Evolutionary conservation across 2,797 vertebrate species (phyloP).

Genomic region (Lepilemur ruficaudatus): DNA sequence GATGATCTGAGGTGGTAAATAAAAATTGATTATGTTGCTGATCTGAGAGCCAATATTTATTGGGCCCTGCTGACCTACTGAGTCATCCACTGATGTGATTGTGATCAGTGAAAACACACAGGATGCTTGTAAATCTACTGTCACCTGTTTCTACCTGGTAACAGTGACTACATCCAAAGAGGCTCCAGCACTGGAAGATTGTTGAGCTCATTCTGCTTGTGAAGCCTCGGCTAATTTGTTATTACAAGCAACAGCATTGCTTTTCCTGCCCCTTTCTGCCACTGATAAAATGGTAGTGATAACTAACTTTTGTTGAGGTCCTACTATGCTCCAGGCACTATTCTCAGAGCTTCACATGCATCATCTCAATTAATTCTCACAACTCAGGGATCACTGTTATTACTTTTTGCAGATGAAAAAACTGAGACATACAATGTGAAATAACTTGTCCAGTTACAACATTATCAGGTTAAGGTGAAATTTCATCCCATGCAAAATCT

Average conservation of each 20-base stretch:
- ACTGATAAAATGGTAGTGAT: not conserved
- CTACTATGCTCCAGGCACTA: not conserved
- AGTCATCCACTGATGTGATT: not conserved
- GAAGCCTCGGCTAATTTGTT: not conserved
- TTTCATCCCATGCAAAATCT: not conserved
- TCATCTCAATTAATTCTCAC: not conserved
- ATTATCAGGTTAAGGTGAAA: not conserved
- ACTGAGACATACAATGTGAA: not conserved
- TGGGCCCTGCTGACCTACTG: not conserved
- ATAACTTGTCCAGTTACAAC: not conserved
- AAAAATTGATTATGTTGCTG: not conserved
- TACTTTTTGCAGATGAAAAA: not conserved
- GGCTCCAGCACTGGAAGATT: not conserved
- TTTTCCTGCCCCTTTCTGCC: not conserved
- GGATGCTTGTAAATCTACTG: not conserved
- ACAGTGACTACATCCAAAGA: not conserved
- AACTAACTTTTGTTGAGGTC: not conserved
- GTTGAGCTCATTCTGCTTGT: not conserved
- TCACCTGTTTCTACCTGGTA: not conserved
- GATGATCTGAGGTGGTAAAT: not conserved
- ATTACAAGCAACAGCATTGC: not conserved
- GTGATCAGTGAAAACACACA: not conserved
- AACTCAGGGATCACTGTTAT: not conserved
- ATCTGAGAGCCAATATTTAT: not conserved
- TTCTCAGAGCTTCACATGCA: not conserved